Base-by-base conservation (phyloP, 2,888 invertebrate species). In the Orthosia cruda region DNA sequence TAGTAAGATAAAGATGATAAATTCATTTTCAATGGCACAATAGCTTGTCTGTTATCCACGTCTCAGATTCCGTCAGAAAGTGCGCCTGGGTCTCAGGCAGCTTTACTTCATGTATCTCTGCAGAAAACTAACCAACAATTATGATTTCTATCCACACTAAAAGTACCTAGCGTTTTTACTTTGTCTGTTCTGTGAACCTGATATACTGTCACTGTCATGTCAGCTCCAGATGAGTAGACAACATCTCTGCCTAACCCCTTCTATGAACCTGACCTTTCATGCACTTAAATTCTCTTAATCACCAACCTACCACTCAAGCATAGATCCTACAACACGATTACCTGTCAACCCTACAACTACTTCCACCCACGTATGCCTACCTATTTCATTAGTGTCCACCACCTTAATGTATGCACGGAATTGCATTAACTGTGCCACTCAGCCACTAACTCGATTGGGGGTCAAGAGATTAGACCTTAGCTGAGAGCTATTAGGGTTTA, bases 341-440 rank as follows among this genome's bases (percentile, higher is more conserved):
- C 32, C 61, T 26, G 18, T 54, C 71, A 15, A 11, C 75, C 45
- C 16, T 49, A 54, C 18, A 32, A 52, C 71, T 26, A 45, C 47
- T 20, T 20, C 26, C 20, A n/a, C n/a, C 26, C 20, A 20, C 40
- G n/a, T 59, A 59, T 40, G 40, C 4, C 13, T 49, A 72, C 32
- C 23, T 52, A 64, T 68, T 74, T 67, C 57, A 57, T 54, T 69
- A 70, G 59, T 59, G 59, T 54, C 32, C n/a, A 71, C 26, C 47
- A 45, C 55, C 71, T 32, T 78, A 83, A 83, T 80, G 78, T 76
- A 83, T 83, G 87, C 78, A 83, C 62, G 78, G 62, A 80, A 86
- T 80, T 86, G 86, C 86, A 87, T 87, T 85, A 87, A 57, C 52
- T 61, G 63, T 45, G 32, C 70, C 74, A 77, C 68, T 75, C 63